Conservation (phyloP, 2,888 invertebrate species). For the Drosophila bunnanda region DNA sequence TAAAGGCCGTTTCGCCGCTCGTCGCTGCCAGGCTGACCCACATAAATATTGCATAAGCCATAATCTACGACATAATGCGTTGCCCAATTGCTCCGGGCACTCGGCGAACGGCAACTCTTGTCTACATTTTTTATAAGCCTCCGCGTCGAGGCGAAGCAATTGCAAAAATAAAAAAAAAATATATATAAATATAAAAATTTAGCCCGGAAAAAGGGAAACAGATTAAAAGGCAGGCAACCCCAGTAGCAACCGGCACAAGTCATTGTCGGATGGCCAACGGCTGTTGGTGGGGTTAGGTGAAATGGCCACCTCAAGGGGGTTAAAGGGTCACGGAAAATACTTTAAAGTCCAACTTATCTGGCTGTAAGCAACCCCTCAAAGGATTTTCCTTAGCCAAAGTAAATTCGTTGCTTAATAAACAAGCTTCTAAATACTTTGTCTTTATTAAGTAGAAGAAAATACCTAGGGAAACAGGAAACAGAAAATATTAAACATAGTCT, state of each 20-base stretch:
- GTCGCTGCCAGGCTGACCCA: slow-evolving; percentile 55
- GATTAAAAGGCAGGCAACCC: slow-evolving; percentile 40
- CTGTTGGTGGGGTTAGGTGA: slow-evolving; percentile 27
- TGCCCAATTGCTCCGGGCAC: slow-evolving; percentile 65
- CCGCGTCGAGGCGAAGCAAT: slow-evolving; percentile 29
- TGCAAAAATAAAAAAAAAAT: not conserved
- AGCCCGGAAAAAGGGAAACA: slow-evolving; percentile 36
- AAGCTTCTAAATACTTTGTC: not conserved
- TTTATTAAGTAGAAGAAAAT: not conserved
- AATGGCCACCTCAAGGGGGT: slow-evolving; percentile 7
- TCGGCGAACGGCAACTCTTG: slow-evolving; percentile 35
- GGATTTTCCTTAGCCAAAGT: not conserved
- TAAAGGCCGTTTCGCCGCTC: slow-evolving; percentile 70
- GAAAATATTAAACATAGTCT: not conserved
- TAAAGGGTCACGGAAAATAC: slow-evolving; percentile 40
- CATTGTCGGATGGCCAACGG: slow-evolving; percentile 40
- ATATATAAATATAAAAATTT: not conserved
- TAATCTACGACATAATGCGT: slow-evolving; percentile 71
- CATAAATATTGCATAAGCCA: slow-evolving; percentile 76
- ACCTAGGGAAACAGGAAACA: not conserved
- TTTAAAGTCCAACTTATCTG: slow-evolving; percentile 18
- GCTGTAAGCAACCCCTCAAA: not conserved
- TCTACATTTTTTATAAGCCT: slow-evolving; percentile 61
- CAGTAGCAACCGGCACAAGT: slow-evolving; percentile 17
- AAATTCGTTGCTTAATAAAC: not conserved